These are phyloP conservation scores for Merops nubicus DNA, from an alignment of 2,113 vertebrate genomes.

Conservation along the genomic window DNA sequence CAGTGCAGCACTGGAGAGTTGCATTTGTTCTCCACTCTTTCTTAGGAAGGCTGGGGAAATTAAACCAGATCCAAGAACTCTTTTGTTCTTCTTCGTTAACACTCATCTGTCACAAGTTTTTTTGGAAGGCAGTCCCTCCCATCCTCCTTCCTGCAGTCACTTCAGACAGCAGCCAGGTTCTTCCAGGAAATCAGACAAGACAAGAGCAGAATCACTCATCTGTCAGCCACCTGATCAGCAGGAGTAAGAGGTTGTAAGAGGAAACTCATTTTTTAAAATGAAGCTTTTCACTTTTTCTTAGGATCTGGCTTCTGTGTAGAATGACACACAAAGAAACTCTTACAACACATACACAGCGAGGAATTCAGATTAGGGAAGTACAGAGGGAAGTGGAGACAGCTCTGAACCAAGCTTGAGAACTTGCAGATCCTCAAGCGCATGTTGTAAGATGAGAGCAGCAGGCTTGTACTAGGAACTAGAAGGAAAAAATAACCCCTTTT, in stretches of 20 bases:
- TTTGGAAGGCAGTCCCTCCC: background rate
- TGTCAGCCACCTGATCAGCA: background rate
- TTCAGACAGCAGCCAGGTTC: slow-evolving; percentile 9
- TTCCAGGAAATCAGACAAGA: slow-evolving; percentile 61
- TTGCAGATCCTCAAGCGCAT: background rate
- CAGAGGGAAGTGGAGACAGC: background rate
- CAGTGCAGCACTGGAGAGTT: background rate
- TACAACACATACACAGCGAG: background rate
- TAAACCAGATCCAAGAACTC: slow-evolving; percentile 26
- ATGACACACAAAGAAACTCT: slow-evolving; percentile 48
- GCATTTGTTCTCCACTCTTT: slow-evolving; percentile 7
- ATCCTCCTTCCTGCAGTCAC: background rate
- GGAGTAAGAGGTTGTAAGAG: background rate
- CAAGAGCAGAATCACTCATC: background rate
- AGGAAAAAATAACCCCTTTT: background rate
- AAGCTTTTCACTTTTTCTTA: slow-evolving; percentile 13
- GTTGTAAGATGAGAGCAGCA: background rate
- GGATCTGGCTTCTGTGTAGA: slow-evolving; percentile 48
- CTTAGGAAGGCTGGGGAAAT: background rate
- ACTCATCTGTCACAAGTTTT: background rate
- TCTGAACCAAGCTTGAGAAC: slow-evolving; percentile 1
- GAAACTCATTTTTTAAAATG: background rate
- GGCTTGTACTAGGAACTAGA: background rate
- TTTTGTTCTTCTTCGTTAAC: background rate
- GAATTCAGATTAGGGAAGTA: slow-evolving; percentile 29